Conservation (phyloP, 35 echinoderm and acorn worm species). For the Apostichopus parvimensis region DNA sequence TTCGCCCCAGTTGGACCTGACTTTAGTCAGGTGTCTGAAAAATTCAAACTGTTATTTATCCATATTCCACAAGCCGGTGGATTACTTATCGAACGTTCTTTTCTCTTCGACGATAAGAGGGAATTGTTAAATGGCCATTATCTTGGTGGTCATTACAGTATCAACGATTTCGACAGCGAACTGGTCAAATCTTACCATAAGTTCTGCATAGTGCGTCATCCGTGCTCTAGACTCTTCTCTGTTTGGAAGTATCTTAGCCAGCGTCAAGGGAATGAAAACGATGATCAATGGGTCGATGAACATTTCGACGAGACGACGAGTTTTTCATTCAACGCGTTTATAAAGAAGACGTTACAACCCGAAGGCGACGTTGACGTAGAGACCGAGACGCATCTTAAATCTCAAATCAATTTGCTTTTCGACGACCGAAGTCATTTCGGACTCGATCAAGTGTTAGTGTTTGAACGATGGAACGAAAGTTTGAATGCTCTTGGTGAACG, state of each 20-base stretch:
- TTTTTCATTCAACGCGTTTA: not conserved
- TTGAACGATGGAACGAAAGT: conserved; percentile 31
- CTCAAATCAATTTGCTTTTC: conserved; percentile 20
- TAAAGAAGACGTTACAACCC: not conserved
- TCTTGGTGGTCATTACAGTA: conserved; percentile 13
- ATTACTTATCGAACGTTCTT: not conserved
- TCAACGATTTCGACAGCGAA: conserved; percentile 5
- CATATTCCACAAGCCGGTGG: conserved; percentile 35
- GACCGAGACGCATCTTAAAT: not conserved
- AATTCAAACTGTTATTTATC: conserved; percentile 8
- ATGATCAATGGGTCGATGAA: not conserved
- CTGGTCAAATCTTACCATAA: conserved; percentile 8
- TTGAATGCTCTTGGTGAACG: not conserved
- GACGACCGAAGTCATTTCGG: not conserved
- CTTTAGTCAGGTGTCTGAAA: not conserved
- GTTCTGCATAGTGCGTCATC: conserved; percentile 26
- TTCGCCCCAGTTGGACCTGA: not conserved
- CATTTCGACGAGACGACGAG: not conserved
- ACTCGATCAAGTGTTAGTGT: conserved; percentile 15
- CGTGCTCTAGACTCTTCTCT: not conserved
- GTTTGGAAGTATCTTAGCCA: not conserved
- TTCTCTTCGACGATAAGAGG: conserved; percentile 11
- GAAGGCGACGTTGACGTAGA: not conserved
- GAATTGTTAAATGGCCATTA: not conserved
- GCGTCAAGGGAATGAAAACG: not conserved